Base-by-base conservation (phyloP, 2,797 vertebrate genomes). In the Falco cherrug region DNA sequence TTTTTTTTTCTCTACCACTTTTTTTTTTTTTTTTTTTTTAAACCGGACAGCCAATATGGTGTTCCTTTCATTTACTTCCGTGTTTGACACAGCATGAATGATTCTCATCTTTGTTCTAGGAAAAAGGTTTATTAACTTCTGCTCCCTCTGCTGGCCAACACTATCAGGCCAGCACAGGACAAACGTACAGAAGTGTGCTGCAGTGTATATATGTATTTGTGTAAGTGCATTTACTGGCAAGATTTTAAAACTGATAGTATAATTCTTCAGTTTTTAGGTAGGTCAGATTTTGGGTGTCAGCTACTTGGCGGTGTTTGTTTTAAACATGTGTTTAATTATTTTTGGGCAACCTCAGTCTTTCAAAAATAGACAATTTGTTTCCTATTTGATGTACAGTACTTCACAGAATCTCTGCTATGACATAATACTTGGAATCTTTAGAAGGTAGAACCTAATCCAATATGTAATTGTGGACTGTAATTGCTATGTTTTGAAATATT, bases 351-450 rank as follows among this genome's bases (percentile, higher is more conserved):
- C 56, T 83, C 64, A 48, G 60, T 76, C 67, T 89, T 64, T 97
- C 94, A 91, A 94, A 97, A 98, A 96, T 97, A 97, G 93, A 67
- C 81, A 47, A 89, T 96, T 96, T 90, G 61, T 93, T 97, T 97
- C 61, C 65, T 78, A 63, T 90, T 94, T 96, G 78, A 94, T 93
- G 37, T 92, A 94, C 95, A 96, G 93, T 95, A 87, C 73, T 98
- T 97, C 84, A 90, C 96, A 96, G 85, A 76, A 91, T 96, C 85
- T 97, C 76, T 93, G 39, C 31, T 92, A 37, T 97, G 95, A 97
- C 88, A 91, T 64, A 96, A 94, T 95, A 74, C 75, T 97, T 97
- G 96, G 96, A 97, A 97, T 91, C 81, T 57, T 96, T 73, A 94
- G 63, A 70, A 94, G 75, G 47, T 84, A 61, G 80, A 96, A 96